phyloP scores from a whole-genome alignment of 1,140 invertebrate genomes.

The Rhopalosiphum maidis region DNA sequence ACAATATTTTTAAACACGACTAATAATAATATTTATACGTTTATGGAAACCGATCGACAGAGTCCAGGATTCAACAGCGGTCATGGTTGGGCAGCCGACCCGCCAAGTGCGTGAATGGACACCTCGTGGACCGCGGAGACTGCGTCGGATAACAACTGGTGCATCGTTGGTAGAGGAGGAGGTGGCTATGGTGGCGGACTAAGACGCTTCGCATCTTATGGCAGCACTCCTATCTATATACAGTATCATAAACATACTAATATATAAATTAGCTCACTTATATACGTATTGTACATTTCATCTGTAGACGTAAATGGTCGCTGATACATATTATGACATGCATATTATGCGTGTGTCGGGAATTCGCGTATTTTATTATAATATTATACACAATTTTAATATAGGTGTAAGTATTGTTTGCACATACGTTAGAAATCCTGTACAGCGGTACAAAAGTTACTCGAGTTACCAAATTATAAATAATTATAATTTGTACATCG shows the following conservation, averaged over 20 bases:
- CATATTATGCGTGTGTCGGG: not conserved
- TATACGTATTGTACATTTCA: not conserved
- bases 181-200: not conserved
- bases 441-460: not conserved
- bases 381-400: not conserved
- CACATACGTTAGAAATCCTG: not conserved
- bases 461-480: not conserved
- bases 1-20: not conserved
- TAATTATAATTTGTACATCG: not conserved
- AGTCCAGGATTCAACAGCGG: slow-evolving; percentile 26
- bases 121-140: slow-evolving; percentile 42
- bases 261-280: not conserved
- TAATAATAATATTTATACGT: not conserved
- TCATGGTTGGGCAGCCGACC: slow-evolving; percentile 41
- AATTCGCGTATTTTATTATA: not conserved
- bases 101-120: slow-evolving; percentile 41
- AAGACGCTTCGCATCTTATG: not conserved
- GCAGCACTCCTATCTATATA: not conserved
- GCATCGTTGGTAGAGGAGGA: not conserved
- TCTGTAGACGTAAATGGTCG: not conserved
- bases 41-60: not conserved
- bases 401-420: not conserved
- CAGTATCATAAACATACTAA: not conserved
- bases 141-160: not conserved
- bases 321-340: not conserved